Conservation (phyloP, 2,888 invertebrate genomes). For the Caenorhabditis drosophilae region DNA sequence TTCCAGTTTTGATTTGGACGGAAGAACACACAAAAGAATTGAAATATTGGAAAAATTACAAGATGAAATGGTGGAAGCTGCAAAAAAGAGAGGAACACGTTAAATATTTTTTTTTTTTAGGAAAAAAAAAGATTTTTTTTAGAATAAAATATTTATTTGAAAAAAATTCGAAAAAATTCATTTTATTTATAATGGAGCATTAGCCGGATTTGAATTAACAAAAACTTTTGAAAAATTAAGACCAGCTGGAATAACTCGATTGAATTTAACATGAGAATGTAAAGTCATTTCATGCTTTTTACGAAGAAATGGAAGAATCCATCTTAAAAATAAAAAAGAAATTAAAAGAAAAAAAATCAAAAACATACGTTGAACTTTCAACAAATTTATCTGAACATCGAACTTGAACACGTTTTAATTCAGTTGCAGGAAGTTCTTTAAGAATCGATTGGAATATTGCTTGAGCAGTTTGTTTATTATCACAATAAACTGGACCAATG, state of each 20-base stretch:
- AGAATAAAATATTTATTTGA: neutral
- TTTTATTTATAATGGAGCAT: constrained; percentile 15
- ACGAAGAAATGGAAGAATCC: constrained; percentile 35
- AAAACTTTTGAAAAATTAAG: constrained; percentile 25
- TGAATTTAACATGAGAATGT: constrained; percentile 27
- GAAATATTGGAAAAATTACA: constrained; percentile 61
- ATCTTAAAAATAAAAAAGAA: constrained; percentile 6
- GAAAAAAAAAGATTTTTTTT: neutral
- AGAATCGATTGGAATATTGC: constrained; percentile 32
- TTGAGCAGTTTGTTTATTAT: constrained; percentile 17
- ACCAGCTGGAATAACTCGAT: constrained; percentile 27
- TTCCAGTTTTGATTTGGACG: constrained; percentile 50
- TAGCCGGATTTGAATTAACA: constrained; percentile 26
- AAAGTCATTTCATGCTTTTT: constrained; percentile 28
- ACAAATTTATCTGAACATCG: constrained; percentile 25
- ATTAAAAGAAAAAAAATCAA: neutral
- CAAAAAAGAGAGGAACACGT: constrained; percentile 58
- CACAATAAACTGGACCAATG: constrained; percentile 27
- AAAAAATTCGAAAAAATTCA: neutral
- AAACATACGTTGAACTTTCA: constrained; percentile 23
- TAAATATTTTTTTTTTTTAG: too few relatives aligned
- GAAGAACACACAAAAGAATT: constrained; percentile 54
- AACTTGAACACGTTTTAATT: constrained; percentile 16
- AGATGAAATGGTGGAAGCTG: constrained; percentile 65
- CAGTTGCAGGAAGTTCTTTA: constrained; percentile 5